phyloP scores from a whole-genome alignment of 2,797 vertebrate genomes.

The Percopsis omiscomaycus region DNA sequence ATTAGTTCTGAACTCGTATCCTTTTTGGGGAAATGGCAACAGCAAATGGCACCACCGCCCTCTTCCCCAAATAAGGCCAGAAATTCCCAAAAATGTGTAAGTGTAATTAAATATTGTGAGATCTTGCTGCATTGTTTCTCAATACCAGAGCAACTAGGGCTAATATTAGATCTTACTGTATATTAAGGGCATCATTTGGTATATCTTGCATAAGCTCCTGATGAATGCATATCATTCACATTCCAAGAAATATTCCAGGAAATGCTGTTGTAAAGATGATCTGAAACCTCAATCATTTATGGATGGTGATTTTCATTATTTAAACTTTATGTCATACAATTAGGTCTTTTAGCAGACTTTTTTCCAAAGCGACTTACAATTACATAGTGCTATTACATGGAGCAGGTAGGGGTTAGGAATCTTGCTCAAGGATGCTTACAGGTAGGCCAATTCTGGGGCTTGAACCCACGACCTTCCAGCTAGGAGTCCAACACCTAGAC shows the following conservation, averaged over 20 bases:
- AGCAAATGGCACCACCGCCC: conserved; percentile 34
- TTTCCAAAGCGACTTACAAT: too few relatives aligned
- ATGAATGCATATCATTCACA: neutral
- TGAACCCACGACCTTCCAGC: too few relatives aligned
- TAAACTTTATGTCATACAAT: neutral
- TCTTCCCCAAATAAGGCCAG: conserved; percentile 58
- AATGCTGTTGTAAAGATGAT: neutral
- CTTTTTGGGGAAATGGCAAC: conserved; percentile 64
- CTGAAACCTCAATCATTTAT: neutral
- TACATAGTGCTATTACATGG: too few relatives aligned
- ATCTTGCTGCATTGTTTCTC: conserved; percentile 56
- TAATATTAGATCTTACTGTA: conserved; percentile 7
- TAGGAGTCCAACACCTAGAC: too few relatives aligned
- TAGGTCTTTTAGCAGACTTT: too few relatives aligned
- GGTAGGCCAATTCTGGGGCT: too few relatives aligned
- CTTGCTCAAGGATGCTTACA: too few relatives aligned
- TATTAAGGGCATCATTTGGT: conserved; percentile 9
- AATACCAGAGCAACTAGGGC: conserved; percentile 37
- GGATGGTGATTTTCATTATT: neutral
- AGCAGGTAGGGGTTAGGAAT: too few relatives aligned
- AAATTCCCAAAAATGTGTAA: conserved; percentile 59
- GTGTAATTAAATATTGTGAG: conserved; percentile 54
- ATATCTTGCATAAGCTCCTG: too few relatives aligned
- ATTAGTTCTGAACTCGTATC: conserved; percentile 37
- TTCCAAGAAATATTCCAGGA: neutral